These are phyloP conservation scores for Nipponia nippon DNA, from an alignment of 2,113 vertebrate genomes.

Conservation along the genomic window DNA sequence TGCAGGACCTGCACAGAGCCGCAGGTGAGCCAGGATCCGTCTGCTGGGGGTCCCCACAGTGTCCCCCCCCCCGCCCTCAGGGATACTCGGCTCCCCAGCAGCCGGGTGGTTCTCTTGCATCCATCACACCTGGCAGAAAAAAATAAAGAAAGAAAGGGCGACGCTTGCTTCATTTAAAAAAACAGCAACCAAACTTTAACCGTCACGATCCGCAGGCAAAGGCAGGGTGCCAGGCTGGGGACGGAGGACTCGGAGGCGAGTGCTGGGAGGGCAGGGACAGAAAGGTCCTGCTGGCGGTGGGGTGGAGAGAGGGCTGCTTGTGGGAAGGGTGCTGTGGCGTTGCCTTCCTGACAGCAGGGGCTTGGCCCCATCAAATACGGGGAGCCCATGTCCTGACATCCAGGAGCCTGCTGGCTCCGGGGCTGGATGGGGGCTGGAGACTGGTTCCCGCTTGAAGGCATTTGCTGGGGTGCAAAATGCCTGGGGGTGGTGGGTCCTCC, in stretches of 20 bases:
- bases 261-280: background rate
- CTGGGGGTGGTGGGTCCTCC: fast-evolving
- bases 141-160: background rate
- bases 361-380: fast-evolving
- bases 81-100: fast-evolving
- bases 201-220: fast-evolving
- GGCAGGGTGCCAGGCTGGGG: background rate
- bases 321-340: background rate
- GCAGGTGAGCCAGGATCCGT: fast-evolving
- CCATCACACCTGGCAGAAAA: background rate
- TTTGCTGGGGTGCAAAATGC: background rate
- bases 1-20: fast-evolving
- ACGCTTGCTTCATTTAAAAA: fast-evolving
- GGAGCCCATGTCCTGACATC: background rate
- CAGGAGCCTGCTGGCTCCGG: background rate
- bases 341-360: background rate
- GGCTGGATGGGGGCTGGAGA: background rate
- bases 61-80: background rate
- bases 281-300: fast-evolving
- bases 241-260: background rate
- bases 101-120: fast-evolving
- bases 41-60: background rate
- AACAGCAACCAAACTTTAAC: background rate
- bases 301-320: background rate
- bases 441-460: background rate